Conservation (phyloP, 30 jellyfish, hydroid and myxozoan genomes). For the Aurelia coerulea region DNA sequence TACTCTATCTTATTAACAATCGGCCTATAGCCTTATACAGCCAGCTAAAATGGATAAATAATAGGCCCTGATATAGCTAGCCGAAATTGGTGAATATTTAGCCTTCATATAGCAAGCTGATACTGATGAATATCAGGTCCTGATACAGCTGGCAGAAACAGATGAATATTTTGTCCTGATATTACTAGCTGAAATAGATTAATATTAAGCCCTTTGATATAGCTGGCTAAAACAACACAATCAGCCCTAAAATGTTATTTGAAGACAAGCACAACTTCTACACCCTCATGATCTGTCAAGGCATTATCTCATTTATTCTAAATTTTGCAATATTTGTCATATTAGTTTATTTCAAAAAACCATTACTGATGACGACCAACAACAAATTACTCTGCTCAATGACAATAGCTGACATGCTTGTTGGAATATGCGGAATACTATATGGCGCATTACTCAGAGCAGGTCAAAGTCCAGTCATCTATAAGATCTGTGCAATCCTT, state of each 20-base stretch:
- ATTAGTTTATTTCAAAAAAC: conserved; percentile 12
- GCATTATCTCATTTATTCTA: conserved; percentile 18
- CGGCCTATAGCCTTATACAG: no score
- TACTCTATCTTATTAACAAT: no score
- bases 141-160: no score
- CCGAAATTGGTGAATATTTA: no score
- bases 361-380: conserved; percentile 17
- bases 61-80: no score
- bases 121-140: no score
- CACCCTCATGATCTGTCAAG: conserved; percentile 25
- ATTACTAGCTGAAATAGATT: no score
- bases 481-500: conserved; percentile 33
- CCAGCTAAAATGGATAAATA: no score
- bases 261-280: conserved; percentile 21
- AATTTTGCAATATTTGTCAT: conserved; percentile 6
- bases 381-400: conserved; percentile 41
- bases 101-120: no score
- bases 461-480: neutral
- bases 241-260: neutral
- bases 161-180: no score
- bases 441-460: conserved; percentile 33
- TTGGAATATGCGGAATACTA: conserved; percentile 16
- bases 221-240: no score
- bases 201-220: no score
- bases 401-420: conserved; percentile 52